phyloP scores from a whole-genome alignment of 2,797 vertebrate species.

The Simalia tracyae region DNA sequence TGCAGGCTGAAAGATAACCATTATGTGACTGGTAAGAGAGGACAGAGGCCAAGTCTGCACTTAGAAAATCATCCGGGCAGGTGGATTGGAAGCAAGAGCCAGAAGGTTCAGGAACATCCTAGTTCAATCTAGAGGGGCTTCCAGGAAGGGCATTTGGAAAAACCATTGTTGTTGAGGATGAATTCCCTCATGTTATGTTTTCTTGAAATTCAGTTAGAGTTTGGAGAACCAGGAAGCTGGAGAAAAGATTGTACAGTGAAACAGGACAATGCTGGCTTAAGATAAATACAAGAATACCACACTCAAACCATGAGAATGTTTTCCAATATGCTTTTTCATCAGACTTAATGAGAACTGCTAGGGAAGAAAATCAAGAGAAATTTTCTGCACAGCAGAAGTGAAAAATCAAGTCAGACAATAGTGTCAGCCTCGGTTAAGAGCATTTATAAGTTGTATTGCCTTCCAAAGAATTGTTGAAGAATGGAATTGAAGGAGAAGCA shows the following conservation, averaged over 20 bases:
- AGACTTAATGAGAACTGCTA: not conserved
- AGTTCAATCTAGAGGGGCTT: not conserved
- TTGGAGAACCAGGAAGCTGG: not conserved
- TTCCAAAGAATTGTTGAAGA: not conserved
- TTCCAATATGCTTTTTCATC: not conserved
- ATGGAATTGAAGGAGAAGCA: not conserved
- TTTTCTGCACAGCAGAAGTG: not conserved
- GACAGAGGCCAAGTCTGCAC: not conserved
- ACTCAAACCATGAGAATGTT: not conserved
- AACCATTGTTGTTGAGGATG: not conserved
- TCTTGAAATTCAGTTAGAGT: not conserved
- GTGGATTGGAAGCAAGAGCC: not conserved
- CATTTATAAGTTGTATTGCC: not conserved
- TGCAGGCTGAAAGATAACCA: not conserved
- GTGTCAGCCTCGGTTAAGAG: not conserved
- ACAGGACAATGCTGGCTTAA: not conserved
- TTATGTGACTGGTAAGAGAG: not conserved
- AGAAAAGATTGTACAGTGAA: not conserved
- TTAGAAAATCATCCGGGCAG: not conserved
- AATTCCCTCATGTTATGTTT: not conserved
- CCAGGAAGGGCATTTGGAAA: not conserved
- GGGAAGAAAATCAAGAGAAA: not conserved
- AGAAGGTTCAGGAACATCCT: not conserved
- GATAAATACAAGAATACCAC: not conserved
- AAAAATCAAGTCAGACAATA: not conserved